phyloP scores from a whole-genome alignment of 2,888 invertebrate species.

The Athalia circularis region DNA sequence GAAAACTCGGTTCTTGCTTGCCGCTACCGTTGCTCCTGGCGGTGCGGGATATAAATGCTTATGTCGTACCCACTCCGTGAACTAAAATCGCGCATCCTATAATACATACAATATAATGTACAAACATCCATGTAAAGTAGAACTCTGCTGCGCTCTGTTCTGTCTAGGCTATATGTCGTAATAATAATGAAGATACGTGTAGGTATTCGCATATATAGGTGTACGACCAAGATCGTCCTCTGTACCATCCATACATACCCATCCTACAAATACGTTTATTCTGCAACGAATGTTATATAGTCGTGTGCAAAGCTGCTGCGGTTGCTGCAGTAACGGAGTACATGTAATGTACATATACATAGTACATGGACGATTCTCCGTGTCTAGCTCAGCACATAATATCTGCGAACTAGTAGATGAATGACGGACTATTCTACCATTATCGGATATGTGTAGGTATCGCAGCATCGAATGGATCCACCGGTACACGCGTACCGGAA shows the following conservation, averaged over 20 bases:
- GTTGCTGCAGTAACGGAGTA: no score
- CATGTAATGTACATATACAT: no score
- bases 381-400: slow-evolving; percentile 8
- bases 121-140: background rate
- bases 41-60: no score
- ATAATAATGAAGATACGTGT: background rate
- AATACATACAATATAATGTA: background rate
- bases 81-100: no score
- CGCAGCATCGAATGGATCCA: background rate
- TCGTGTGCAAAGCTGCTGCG: no score
- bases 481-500: slow-evolving; percentile 38
- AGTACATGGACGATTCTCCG: no score
- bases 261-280: slow-evolving; percentile 21
- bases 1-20: no score
- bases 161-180: background rate
- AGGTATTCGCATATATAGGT: background rate
- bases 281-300: slow-evolving; percentile 2
- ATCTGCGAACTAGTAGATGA: no score
- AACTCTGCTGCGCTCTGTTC: no score
- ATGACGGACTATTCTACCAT: no score
- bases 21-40: no score
- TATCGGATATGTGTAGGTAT: background rate
- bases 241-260: background rate
- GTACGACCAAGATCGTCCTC: slow-evolving; percentile 2
- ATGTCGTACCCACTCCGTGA: no score